phyloP scores from a whole-genome alignment of 1,140 invertebrate species.

The Leptoteleia sp. region DNA sequence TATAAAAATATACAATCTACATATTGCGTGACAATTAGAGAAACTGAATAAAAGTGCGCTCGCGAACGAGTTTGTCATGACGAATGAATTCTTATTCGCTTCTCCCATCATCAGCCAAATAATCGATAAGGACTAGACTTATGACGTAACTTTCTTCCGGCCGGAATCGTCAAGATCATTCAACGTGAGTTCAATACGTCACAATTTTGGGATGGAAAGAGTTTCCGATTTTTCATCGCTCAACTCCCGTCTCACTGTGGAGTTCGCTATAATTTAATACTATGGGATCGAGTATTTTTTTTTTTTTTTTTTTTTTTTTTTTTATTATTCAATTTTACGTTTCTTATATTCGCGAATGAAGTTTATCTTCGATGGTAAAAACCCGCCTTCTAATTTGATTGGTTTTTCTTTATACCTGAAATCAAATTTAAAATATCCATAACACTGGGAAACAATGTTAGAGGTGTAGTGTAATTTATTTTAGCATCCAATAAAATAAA shows the following conservation, averaged over 20 bases:
- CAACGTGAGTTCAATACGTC: conserved; percentile 29
- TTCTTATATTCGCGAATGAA: conserved; percentile 74
- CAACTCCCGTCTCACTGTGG: conserved; percentile 12
- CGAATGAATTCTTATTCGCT: conserved; percentile 29
- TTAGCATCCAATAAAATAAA: conserved; percentile 13
- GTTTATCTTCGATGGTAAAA: conserved; percentile 78
- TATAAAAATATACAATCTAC: conserved; percentile 29
- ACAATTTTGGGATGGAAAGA: conserved; percentile 48
- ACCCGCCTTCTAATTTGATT: conserved; percentile 77
- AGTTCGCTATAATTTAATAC: conserved; percentile 45
- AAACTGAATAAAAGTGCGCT: conserved; percentile 27
- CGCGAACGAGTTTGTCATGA: neutral
- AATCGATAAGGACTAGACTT: conserved; percentile 69
- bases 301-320: no score
- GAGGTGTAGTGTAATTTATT: conserved; percentile 8
- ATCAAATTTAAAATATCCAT: conserved; percentile 51
- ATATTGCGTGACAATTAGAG: conserved; percentile 24
- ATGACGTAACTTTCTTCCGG: conserved; percentile 62
- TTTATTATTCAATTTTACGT: conserved; percentile 72
- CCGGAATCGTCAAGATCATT: conserved; percentile 52
- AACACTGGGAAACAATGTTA: conserved; percentile 21
- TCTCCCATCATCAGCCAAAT: conserved; percentile 34
- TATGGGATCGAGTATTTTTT: conserved; percentile 26
- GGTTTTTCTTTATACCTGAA: conserved; percentile 78
- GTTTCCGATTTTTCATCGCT: conserved; percentile 33